Evolutionary conservation across 2,888 invertebrate species (phyloP), one percentile per base, ranked within the genome.

Genomic region (Ichneumoninae sp.): DNA sequence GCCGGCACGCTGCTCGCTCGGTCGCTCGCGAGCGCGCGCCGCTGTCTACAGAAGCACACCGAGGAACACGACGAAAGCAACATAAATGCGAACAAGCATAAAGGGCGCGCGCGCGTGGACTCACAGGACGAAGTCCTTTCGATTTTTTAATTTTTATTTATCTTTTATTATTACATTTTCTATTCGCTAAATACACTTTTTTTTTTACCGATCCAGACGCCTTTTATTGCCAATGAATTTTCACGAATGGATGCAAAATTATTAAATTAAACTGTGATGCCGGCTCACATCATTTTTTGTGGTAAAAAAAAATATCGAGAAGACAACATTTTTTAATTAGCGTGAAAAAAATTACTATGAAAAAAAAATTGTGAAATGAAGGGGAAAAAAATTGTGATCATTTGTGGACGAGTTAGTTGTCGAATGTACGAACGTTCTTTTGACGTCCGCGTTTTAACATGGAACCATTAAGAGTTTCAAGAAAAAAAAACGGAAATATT

Each of bases 1-100:
- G 86, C 88, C 88, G 90, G 89, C 90, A 89, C 89, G 89, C 88
- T 83, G 88, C 80, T 71, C 60, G 83, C 74, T 84, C 81, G 50
- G 33, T 71, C 60, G 75, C 83, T 69, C 54, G 76, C 82, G 81
- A 69, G 44, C 70, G 50, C 78, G 33, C 77, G 36, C 68, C 30
- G 66, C 66, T 50, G 26, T 70, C 50, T 47, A 19, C 71, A 22
- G 36, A 54, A 71, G 50, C 33, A 54, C n/a, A 30, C 44, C n/a
- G 47, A 66, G 70, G 22, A 70, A 65, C 69, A 70, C 76, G 50
- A 75, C 65, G 52, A 66, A 26, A 66, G 65, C 40, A 76, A 76
- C 70, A 63, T 63, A 50, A 71, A 79, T 47, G 70, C 70, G 70
- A 79, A 52, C 36, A 63, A 63, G 63, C 60, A 13, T 40, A 8